Evolutionary conservation across 2,797 vertebrate species (phyloP).

Genomic region (Eremophila alpestris): DNA sequence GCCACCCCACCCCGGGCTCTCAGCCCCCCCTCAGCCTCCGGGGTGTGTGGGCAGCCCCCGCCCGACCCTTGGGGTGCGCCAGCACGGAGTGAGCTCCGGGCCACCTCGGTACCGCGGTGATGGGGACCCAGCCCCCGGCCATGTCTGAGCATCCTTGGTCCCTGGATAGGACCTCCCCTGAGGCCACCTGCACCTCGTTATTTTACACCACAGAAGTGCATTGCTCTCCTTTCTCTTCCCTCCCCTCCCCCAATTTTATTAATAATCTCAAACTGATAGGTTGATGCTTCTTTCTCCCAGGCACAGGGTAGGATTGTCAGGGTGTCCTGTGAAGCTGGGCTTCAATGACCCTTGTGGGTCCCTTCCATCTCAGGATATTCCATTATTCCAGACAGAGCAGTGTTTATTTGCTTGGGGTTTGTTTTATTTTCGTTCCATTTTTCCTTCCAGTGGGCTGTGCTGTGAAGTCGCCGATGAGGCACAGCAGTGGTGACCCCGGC

Average conservation of each 20-base stretch:
- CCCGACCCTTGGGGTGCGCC: too few species aligned
- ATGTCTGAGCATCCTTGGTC: too few species aligned
- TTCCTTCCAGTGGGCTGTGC: not conserved
- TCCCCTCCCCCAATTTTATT: accelerated
- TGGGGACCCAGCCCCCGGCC: accelerated
- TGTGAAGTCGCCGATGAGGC: not conserved
- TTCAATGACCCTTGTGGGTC: accelerated
- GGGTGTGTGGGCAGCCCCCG: not conserved
- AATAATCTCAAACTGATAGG: not conserved
- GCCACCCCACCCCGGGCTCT: not conserved
- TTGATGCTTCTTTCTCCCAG: not conserved
- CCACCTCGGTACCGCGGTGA: too few species aligned
- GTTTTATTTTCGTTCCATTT: not conserved
- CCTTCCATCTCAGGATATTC: not conserved
- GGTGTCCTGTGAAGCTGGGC: too few species aligned
- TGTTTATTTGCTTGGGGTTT: not conserved
- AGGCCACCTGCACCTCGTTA: accelerated
- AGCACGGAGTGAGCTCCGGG: too few species aligned
- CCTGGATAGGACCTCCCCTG: accelerated
- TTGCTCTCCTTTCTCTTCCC: accelerated
- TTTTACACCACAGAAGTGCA: not conserved
- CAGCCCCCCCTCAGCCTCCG: too few species aligned
- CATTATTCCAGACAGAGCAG: accelerated
- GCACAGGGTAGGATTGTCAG: too few species aligned
- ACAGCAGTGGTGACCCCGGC: not conserved